phyloP scores from a whole-genome alignment of 1,140 invertebrate species.

The Ganaspis sp. region DNA sequence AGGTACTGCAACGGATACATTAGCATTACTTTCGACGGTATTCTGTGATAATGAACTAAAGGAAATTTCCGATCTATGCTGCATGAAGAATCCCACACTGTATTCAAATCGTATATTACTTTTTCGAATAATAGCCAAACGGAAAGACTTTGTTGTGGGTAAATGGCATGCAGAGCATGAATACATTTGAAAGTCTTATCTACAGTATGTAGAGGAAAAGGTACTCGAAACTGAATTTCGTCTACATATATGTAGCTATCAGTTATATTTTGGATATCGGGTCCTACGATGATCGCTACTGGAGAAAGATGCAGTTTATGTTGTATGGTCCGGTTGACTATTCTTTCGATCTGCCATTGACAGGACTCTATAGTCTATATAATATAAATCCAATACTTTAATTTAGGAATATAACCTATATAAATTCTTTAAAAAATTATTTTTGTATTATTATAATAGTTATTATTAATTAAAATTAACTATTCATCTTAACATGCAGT shows the following conservation, averaged over 20 bases:
- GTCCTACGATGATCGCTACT: not conserved
- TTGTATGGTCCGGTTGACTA: not conserved
- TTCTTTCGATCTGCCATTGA: not conserved
- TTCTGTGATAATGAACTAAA: not conserved
- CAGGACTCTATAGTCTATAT: not conserved
- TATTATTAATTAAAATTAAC: too few relatives aligned
- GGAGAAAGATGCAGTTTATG: not conserved
- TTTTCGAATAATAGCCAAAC: not conserved
- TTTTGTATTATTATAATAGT: too few relatives aligned
- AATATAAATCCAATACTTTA: not conserved
- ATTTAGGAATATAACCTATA: not conserved
- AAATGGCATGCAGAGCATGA: not conserved
- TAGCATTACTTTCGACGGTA: not conserved
- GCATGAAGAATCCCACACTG: not conserved
- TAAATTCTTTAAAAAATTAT: not conserved
- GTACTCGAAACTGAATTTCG: not conserved
- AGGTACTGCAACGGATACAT: not conserved
- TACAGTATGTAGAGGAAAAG: not conserved
- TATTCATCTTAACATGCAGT: not conserved
- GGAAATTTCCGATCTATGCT: not conserved
- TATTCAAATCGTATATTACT: not conserved
- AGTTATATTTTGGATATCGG: not conserved
- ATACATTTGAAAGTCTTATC: not conserved
- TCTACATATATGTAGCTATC: not conserved
- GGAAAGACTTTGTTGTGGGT: not conserved